Evolutionary conservation across 2,113 vertebrate species (phyloP).

Genomic region (Psammodynastes pulverulentus): DNA sequence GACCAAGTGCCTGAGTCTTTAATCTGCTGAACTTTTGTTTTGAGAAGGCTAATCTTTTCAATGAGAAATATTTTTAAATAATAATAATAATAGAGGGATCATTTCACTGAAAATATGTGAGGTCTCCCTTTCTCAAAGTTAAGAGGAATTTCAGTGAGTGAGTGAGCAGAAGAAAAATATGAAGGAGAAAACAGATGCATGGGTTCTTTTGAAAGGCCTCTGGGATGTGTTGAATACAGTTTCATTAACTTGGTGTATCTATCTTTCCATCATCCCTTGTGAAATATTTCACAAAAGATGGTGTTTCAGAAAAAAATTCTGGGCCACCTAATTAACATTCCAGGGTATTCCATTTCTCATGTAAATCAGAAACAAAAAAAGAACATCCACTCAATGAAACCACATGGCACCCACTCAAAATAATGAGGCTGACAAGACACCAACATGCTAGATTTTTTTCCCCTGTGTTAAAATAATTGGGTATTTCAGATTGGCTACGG

Average conservation of each 20-base stretch:
- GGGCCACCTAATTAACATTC: constrained; percentile 10
- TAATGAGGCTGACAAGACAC: constrained; percentile 47
- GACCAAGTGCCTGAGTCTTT: neutral
- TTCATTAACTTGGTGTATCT: neutral
- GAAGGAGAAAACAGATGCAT: constrained; percentile 14
- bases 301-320: neutral
- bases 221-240: constrained; percentile 14
- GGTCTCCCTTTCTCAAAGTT: constrained; percentile 19
- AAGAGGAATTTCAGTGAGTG: neutral
- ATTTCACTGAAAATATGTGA: constrained; percentile 2
- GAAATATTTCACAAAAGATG: constrained; percentile 27
- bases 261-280: constrained; percentile 9
- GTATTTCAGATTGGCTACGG: constrained; percentile 40
- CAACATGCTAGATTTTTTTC: constrained; percentile 52
- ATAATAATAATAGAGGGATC: neutral
- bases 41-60: constrained; percentile 42
- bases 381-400: constrained; percentile 25
- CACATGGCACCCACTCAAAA: constrained; percentile 42
- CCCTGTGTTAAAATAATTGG: constrained; percentile 60
- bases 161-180: constrained; percentile 11
- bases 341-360: constrained; percentile 36
- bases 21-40: constrained; percentile 35
- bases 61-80: neutral
- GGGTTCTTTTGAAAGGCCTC: constrained; percentile 1
- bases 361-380: constrained; percentile 32